Percentiles rank a stretch among this genome's conserved stretches.
Conservation (phyloP, 2,888 invertebrate genomes). For the Melanophora roralis region DNA sequence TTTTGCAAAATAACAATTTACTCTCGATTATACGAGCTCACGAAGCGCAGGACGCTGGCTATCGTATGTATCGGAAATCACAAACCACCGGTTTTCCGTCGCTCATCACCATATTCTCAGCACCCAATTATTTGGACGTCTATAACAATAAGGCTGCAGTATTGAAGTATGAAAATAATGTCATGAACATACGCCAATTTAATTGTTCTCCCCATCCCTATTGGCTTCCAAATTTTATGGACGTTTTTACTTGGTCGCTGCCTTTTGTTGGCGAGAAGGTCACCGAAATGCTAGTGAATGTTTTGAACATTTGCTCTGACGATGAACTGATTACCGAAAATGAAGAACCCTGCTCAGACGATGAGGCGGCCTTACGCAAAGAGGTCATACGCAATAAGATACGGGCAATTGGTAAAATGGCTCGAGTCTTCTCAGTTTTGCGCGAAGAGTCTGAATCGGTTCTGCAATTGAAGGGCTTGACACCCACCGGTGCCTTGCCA, state of each 20-base stretch:
- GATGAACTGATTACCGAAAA: slow-evolving; percentile 98
- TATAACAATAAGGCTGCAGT: slow-evolving; percentile 99
- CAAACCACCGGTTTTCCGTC: slow-evolving; percentile 99
- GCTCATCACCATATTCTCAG: slow-evolving; percentile 99
- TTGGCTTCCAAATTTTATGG: slow-evolving; percentile 99
- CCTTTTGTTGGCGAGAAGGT: slow-evolving; percentile 99
- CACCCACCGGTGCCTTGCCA: slow-evolving; percentile 98
- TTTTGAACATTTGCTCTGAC: slow-evolving; percentile 99
- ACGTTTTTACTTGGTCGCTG: slow-evolving; percentile 99
- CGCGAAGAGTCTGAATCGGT: slow-evolving; percentile 99
- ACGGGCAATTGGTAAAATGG: slow-evolving; percentile 99
- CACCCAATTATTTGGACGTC: slow-evolving; percentile 99
- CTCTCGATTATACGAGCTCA: slow-evolving; percentile 99
- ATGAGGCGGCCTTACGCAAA: slow-evolving; percentile 95
- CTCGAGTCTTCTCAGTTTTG: slow-evolving; percentile 98
- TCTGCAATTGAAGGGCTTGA: slow-evolving; percentile 97
- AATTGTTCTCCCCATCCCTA: slow-evolving; percentile 99
- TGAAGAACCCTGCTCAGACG: slow-evolving; percentile 81
- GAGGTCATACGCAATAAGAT: slow-evolving; percentile 99
- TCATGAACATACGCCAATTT: slow-evolving; percentile 99
- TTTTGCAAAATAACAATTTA: slow-evolving; percentile 99
- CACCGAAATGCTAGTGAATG: slow-evolving; percentile 99
- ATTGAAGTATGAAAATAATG: slow-evolving; percentile 99
- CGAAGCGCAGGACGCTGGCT: slow-evolving; percentile 99
- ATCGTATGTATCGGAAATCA: slow-evolving; percentile 99